Base-by-base conservation (phyloP, 2,797 vertebrate genomes). In the Sardinella longiceps region DNA sequence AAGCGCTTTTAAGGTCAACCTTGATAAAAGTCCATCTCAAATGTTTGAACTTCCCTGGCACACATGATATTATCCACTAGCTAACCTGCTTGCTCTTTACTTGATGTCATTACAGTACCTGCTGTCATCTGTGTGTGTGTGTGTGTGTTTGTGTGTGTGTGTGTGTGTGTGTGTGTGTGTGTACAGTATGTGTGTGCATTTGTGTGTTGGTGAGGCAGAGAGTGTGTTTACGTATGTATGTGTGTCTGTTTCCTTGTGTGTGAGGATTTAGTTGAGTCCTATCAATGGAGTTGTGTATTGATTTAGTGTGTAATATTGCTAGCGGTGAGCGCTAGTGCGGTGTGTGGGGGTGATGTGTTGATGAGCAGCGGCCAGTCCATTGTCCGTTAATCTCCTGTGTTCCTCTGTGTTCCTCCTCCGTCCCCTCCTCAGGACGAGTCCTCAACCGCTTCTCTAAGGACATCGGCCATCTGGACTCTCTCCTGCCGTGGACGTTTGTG, bases 401-500 rank as follows among this genome's bases (percentile, higher is more conserved):
- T 77, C 28, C 70, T 82, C 20, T 20, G 11, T 53, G 2, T 56
- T 30, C 28, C n/a, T n/a, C n/a, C n/a, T n/a, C n/a, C 4, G 2
- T 80, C 48, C 66, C 45, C 46, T 43, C 37, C 50, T 28, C n/a
- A 63, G 60, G 46, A 80, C 33, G 46, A 83, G 50, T 81, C 46
- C 83, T 46, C 37, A 81, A 48, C 88, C 94, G 95, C 86, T 96
- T 96, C 90, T 95, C 96, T 88, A 96, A 96, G 95, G 95, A 96
- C 91, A 93, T 95, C 84, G 96, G 96, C 87, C 95, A 96, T 80
- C 90, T 96, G 93, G 95, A 96, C 90, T 95, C 95, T 86, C 92
- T 95, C 85, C 92, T 95, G 83, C 95, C 95, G 0, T 80, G 95
- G 90, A 96, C 95, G 0, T 93, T 94, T 92, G 86, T 96, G 89